These are phyloP conservation scores for Lates calcarifer DNA, from an alignment of 2,113 vertebrate genomes.

Conservation along the genomic window DNA sequence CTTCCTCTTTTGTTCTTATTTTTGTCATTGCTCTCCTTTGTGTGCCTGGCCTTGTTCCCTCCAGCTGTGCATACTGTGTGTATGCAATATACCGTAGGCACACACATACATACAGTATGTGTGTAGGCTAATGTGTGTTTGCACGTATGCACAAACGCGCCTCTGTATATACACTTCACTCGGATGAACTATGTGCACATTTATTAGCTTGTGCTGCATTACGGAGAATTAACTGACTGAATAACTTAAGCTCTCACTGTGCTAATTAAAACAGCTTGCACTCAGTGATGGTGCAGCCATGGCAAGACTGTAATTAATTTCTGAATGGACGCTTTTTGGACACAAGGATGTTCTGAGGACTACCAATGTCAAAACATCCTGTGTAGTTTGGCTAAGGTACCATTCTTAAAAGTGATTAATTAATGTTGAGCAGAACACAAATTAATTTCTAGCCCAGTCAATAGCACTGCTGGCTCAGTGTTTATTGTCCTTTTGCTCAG, in stretches of 20 bases:
- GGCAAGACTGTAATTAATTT: slow-evolving; percentile 80
- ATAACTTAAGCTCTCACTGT: slow-evolving; percentile 74
- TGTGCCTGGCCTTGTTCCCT: slow-evolving; percentile 10
- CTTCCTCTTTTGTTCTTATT: slow-evolving; percentile 17
- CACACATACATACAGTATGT: not conserved
- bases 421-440: slow-evolving; percentile 34
- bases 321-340: slow-evolving; percentile 75
- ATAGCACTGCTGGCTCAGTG: slow-evolving; percentile 27
- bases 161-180: slow-evolving; percentile 18
- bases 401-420: slow-evolving; percentile 57
- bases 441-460: slow-evolving; percentile 43
- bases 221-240: slow-evolving; percentile 77
- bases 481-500: slow-evolving; percentile 34
- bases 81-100: not conserved
- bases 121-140: not conserved
- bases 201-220: slow-evolving; percentile 71
- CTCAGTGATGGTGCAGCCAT: slow-evolving; percentile 70
- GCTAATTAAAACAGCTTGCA: slow-evolving; percentile 81
- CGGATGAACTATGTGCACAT: slow-evolving; percentile 47
- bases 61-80: slow-evolving; percentile 9
- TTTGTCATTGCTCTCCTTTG: slow-evolving; percentile 19
- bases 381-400: slow-evolving; percentile 42
- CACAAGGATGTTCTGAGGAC: slow-evolving; percentile 68
- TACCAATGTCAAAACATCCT: slow-evolving; percentile 67
- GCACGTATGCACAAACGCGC: not conserved